phyloP scores from a whole-genome alignment of 1,140 invertebrate species.

The Dendroctonus valens region DNA sequence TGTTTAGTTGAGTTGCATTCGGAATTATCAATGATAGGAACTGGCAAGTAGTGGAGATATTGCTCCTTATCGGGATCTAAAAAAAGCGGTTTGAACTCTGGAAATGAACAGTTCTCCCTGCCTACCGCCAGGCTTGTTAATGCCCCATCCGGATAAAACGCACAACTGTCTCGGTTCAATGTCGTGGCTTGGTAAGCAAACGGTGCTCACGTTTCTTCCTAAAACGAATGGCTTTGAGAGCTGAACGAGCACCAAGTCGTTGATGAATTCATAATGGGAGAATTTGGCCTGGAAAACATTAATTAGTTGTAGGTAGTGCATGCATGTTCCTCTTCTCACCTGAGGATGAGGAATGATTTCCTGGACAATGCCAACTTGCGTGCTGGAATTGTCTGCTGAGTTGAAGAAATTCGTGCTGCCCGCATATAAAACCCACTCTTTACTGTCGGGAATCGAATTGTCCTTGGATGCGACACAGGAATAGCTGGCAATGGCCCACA shows the following conservation, averaged over 20 bases:
- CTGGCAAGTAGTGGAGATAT: conserved; percentile 57
- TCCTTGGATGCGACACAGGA: conserved; percentile 52
- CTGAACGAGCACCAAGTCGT: conserved; percentile 60
- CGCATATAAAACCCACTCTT: conserved; percentile 52
- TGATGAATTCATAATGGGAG: conserved; percentile 59
- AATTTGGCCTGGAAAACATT: conserved; percentile 57
- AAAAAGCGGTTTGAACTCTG: conserved; percentile 26
- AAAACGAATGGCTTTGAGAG: conserved; percentile 56
- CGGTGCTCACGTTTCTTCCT: conserved; percentile 56
- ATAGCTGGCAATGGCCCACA: conserved; percentile 59
- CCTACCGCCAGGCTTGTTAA: conserved; percentile 53
- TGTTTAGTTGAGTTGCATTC: conserved; percentile 62
- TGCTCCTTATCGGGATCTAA: conserved; percentile 55
- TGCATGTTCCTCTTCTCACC: conserved; percentile 32
- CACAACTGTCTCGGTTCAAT: conserved; percentile 59
- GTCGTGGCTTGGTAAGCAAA: conserved; percentile 56
- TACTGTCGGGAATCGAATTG: conserved; percentile 17
- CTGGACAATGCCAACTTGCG: conserved; percentile 47
- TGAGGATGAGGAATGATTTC: conserved; percentile 58
- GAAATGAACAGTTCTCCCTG: neutral
- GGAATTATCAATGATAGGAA: conserved; percentile 56
- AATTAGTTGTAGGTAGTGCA: neutral
- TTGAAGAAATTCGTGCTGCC: conserved; percentile 50
- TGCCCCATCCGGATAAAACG: conserved; percentile 61
- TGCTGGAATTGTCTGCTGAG: conserved; percentile 41